Conservation (phyloP, 2,797 vertebrate species). For the Schizopygopsis pylzovi region DNA sequence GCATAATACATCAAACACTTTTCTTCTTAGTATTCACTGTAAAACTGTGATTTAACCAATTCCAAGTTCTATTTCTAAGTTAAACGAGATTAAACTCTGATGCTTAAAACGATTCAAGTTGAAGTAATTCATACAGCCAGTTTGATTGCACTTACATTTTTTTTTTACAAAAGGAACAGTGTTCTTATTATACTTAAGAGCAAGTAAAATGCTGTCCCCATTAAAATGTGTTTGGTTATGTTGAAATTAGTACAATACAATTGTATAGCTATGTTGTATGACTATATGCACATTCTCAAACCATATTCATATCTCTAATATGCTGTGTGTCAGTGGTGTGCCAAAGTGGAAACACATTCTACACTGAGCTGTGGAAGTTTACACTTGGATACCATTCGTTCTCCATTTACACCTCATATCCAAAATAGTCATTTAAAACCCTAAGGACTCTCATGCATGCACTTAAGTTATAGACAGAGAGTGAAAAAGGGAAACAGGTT, state of each 20-base stretch:
- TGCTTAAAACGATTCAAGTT: neutral
- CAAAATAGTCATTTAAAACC: slow-evolving; percentile 27
- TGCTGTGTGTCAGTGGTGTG: neutral
- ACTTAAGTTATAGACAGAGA: slow-evolving; percentile 54
- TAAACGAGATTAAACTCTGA: neutral
- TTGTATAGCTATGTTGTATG: neutral
- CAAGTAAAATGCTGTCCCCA: neutral
- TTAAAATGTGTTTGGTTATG: neutral
- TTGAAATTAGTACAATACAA: neutral
- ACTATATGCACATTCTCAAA: neutral
- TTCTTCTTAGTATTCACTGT: neutral
- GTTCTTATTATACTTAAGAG: neutral
- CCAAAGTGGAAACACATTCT: neutral
- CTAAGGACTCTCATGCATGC: neutral
- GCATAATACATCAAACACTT: neutral
- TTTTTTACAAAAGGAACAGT: no score
- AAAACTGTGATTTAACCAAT: neutral
- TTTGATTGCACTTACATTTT: neutral
- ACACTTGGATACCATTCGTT: slow-evolving; percentile 27
- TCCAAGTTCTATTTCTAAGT: neutral
- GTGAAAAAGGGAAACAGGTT: slow-evolving; percentile 54
- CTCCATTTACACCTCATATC: slow-evolving; percentile 15
- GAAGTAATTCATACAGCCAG: neutral
- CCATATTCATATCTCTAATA: neutral
- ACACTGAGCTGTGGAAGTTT: slow-evolving; percentile 22